Percentiles rank a stretch among this genome's conserved stretches.
Conservation (phyloP, 2,113 vertebrate species). For the cattle (Bos taurus) region ARS-UCD2.0 NC_037340.1:9731001-9731500, state of each 20-base stretch:
- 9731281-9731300: not conserved
- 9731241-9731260: not conserved
- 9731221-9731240: not conserved
- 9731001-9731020: not conserved
- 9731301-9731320: not conserved
- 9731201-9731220: not conserved
- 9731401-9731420: not conserved
- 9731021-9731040: not conserved
- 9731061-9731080: not conserved
- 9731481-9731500: not conserved
- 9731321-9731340: not conserved
- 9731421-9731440: not conserved
- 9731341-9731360: not conserved
- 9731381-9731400: not conserved
- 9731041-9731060: not conserved
- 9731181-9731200: not conserved
- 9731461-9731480: not conserved
- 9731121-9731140: not conserved
- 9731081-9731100: not conserved
- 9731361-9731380: not conserved
- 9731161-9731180: not conserved
- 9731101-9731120: not conserved
- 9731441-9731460: not conserved
- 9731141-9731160: not conserved
- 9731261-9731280: not conserved